Percentiles rank a stretch among this genome's conserved stretches.
Evolutionary conservation across 2,797 vertebrate species (phyloP).

Genomic region (Toxotes lorentzi): DNA sequence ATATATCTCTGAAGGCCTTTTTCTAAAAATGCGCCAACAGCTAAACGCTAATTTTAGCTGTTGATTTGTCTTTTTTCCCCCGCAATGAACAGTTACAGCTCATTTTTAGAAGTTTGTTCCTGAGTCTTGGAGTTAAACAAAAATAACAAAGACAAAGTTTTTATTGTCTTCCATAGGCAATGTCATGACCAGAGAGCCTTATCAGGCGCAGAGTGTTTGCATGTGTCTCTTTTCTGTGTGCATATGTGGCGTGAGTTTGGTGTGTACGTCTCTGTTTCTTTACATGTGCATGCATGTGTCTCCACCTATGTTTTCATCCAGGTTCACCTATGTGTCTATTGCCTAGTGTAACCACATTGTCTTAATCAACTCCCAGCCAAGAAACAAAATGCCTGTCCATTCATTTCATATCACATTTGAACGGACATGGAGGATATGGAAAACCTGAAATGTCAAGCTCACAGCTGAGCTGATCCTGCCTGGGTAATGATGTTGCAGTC

Average conservation of each 20-base stretch:
- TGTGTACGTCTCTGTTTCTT: neutral
- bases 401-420: conserved; percentile 25
- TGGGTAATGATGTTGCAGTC: neutral
- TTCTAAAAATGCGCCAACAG: no score
- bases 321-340: neutral
- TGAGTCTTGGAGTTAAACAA: neutral
- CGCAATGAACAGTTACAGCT: neutral
- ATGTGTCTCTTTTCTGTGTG: neutral
- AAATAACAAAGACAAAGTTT: neutral
- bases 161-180: neutral
- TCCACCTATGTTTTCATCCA: neutral
- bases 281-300: neutral
- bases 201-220: neutral
- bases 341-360: neutral
- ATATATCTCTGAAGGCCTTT: neutral
- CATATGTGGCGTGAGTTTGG: no score
- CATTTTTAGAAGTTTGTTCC: neutral
- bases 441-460: conserved; percentile 37
- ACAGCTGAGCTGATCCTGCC: conserved; percentile 8
- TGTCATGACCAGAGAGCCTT: conserved; percentile 1
- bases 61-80: no score
- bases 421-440: neutral
- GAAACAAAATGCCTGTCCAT: neutral
- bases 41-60: no score
- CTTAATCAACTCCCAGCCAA: neutral